These are phyloP conservation scores for Elaphurus davidianus DNA, from an alignment of 2,113 vertebrate genomes.

Conservation along the genomic window DNA sequence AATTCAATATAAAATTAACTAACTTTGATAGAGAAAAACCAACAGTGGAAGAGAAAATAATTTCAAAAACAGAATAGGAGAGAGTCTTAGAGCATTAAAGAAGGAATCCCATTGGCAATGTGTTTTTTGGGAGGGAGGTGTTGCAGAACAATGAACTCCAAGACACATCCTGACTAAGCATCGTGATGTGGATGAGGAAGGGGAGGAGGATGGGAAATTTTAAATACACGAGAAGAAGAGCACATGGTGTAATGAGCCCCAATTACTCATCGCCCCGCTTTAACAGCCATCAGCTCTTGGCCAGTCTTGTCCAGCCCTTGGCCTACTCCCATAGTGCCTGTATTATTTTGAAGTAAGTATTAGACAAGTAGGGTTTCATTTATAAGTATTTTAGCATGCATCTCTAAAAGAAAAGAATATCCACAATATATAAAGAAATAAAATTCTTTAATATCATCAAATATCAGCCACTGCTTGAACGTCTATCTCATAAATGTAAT, in stretches of 20 bases:
- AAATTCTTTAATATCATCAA: neutral
- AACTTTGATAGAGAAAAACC: neutral
- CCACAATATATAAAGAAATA: neutral
- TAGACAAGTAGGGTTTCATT: neutral
- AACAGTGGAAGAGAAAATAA: neutral
- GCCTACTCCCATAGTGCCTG: neutral
- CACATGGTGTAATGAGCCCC: neutral
- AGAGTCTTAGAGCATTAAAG: neutral
- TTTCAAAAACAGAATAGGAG: neutral
- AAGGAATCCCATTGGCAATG: neutral
- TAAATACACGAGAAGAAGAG: neutral
- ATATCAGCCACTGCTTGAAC: neutral
- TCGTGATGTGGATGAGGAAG: neutral
- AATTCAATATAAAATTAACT: neutral
- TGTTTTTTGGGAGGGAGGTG: neutral
- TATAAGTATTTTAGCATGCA: neutral
- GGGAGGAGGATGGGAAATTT: neutral
- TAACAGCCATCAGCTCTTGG: neutral
- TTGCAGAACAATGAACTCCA: neutral
- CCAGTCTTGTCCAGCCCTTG: neutral
- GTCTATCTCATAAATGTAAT: neutral
- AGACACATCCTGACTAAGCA: neutral
- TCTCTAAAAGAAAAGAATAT: neutral
- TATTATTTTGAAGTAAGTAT: neutral
- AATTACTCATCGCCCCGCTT: neutral